phyloP scores from a whole-genome alignment of 2,888 invertebrate species.

The Bombylius major region DNA sequence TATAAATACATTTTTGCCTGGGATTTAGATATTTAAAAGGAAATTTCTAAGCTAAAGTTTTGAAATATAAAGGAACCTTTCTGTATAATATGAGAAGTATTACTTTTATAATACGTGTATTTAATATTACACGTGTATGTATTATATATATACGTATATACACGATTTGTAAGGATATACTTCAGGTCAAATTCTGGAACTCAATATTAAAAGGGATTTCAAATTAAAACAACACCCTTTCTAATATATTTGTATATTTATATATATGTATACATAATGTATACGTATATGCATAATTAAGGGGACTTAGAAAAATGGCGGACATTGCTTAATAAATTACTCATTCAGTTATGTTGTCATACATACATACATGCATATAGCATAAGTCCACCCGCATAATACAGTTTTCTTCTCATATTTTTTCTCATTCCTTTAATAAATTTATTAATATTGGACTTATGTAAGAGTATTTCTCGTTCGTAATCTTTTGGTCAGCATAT shows the following conservation, averaged over 20 bases:
- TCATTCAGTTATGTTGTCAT: constrained; percentile 3
- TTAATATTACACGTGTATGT: not conserved
- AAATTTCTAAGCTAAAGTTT: constrained; percentile 5
- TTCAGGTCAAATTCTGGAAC: not conserved
- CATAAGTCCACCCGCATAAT: not conserved
- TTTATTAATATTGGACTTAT: no score
- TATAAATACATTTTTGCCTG: not conserved
- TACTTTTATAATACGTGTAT: not conserved
- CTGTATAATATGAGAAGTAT: not conserved
- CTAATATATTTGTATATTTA: not conserved
- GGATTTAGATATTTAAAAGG: constrained; percentile 8
- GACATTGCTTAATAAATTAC: constrained; percentile 14
- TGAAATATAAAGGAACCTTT: not conserved
- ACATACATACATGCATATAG: not conserved
- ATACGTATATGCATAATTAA: constrained; percentile 9
- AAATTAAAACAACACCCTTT: constrained; percentile 17
- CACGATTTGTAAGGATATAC: not conserved
- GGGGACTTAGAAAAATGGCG: constrained; percentile 15
- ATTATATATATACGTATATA: not conserved
- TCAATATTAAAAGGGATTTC: not conserved
- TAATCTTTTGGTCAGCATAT: no score
- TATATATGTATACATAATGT: no score
- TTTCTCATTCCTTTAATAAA: not conserved
- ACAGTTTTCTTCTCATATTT: not conserved
- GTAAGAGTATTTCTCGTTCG: no score